A percentile compares a stretch with the other conserved stretches of the same genome.
Conservation (phyloP, 1,140 invertebrate species). For the Drosophila watanabei region DNA sequence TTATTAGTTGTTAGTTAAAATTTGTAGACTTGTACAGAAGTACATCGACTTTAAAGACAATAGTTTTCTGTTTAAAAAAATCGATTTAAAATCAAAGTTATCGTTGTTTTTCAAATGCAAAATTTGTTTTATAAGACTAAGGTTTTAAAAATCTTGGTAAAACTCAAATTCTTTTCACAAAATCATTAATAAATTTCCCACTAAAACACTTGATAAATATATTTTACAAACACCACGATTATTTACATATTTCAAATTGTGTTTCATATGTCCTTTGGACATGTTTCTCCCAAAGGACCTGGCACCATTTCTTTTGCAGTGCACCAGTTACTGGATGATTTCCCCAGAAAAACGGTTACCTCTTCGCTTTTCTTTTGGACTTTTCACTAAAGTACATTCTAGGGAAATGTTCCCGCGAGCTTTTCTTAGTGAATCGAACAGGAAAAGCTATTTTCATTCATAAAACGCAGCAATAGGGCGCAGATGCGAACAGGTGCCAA, state of each 20-base stretch:
- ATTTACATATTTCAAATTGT: neutral
- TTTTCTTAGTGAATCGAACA: slow-evolving; percentile 10
- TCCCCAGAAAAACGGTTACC: neutral
- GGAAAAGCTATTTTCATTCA: slow-evolving; percentile 70
- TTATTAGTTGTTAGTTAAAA: no score
- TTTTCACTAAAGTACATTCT: slow-evolving; percentile 18
- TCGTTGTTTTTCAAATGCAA: neutral
- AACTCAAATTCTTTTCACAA: neutral
- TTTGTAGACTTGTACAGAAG: no score
- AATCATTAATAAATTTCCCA: neutral
- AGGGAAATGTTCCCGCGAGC: slow-evolving; percentile 22
- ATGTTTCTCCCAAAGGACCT: slow-evolving; percentile 6
- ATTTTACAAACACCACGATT: neutral
- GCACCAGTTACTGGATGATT: slow-evolving; percentile 6
- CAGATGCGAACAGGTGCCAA: slow-evolving; percentile 61
- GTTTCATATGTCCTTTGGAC: no score
- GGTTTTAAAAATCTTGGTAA: neutral
- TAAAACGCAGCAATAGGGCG: slow-evolving; percentile 60
- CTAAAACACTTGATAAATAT: neutral
- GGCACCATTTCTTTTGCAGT: slow-evolving; percentile 13
- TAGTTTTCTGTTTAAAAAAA: no score
- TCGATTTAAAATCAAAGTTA: neutral
- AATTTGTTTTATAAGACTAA: neutral
- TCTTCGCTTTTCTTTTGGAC: neutral
- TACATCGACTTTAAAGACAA: no score